phyloP scores from a whole-genome alignment of 2,888 invertebrate genomes.

The Aleiodes leptofemur region DNA sequence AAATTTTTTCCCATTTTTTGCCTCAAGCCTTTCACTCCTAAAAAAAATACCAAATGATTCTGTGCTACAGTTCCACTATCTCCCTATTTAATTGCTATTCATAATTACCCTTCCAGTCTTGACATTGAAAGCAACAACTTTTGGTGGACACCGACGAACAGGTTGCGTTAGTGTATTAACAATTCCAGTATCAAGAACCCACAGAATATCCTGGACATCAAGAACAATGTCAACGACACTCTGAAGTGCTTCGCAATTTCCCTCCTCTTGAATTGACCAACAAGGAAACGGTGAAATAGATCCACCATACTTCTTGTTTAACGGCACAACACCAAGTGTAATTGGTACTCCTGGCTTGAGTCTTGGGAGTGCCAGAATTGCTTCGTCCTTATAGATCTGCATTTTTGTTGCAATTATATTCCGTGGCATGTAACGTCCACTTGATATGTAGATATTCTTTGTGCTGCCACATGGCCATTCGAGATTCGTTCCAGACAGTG shows the following conservation, averaged over 20 bases:
- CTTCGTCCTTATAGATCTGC: constrained; percentile 78
- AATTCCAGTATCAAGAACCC: constrained; percentile 85
- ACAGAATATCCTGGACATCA: constrained; percentile 81
- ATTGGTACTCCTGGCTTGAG: constrained; percentile 82
- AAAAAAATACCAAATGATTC: too few relatives aligned
- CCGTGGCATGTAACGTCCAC: constrained; percentile 78
- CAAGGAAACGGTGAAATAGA: constrained; percentile 82
- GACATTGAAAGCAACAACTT: constrained; percentile 81
- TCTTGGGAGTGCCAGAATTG: constrained; percentile 79
- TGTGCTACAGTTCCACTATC: too few relatives aligned
- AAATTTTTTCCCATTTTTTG: too few relatives aligned
- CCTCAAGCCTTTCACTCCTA: too few relatives aligned
- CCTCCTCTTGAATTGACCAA: constrained; percentile 81
- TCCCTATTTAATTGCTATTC: not conserved
- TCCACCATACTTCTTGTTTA: constrained; percentile 76
- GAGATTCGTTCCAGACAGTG: constrained; percentile 59
- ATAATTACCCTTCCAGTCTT: constrained; percentile 77
- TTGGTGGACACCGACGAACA: constrained; percentile 81
- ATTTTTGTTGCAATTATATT: constrained; percentile 80
- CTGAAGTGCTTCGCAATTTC: constrained; percentile 83
- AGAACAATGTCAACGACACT: constrained; percentile 83
- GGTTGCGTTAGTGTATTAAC: constrained; percentile 82
- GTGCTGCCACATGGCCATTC: constrained; percentile 77
- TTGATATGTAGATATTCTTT: constrained; percentile 78
- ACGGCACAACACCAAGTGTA: constrained; percentile 79